Evolutionary conservation across 2,113 vertebrate species (phyloP).

Genomic region (Columba livia): DNA sequence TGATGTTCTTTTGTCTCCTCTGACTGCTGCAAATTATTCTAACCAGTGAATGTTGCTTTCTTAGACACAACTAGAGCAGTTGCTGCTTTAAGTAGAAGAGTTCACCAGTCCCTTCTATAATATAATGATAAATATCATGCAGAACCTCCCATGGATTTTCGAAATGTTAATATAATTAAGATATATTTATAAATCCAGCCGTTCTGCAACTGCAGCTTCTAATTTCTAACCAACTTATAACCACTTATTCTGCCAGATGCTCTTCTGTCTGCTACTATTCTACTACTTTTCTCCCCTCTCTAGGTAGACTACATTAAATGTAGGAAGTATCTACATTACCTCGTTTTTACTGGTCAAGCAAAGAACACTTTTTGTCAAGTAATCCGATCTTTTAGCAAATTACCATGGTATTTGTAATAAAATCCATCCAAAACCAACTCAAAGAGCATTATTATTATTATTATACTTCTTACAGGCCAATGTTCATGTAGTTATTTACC

Average conservation of each 20-base stretch:
- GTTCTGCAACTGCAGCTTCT: background rate
- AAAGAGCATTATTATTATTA: background rate
- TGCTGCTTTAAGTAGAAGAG: background rate
- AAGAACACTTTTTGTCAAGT: background rate
- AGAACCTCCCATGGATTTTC: background rate
- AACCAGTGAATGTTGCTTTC: background rate
- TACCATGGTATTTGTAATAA: background rate
- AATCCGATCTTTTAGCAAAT: background rate
- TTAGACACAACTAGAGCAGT: background rate
- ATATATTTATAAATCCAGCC: background rate
- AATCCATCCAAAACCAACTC: background rate
- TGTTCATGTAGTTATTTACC: background rate
- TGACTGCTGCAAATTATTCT: background rate
- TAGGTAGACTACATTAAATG: background rate
- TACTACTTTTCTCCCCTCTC: background rate
- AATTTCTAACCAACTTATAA: background rate
- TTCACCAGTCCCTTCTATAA: background rate
- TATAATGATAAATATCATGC: background rate
- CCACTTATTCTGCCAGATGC: background rate
- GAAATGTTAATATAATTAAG: background rate
- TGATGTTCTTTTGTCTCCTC: background rate
- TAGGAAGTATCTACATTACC: background rate
- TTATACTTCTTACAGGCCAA: background rate
- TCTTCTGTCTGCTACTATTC: background rate
- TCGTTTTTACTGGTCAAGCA: background rate